Evolutionary conservation across 2,797 vertebrate genomes (phyloP).

Genomic region (Hafferia zeledoni): DNA sequence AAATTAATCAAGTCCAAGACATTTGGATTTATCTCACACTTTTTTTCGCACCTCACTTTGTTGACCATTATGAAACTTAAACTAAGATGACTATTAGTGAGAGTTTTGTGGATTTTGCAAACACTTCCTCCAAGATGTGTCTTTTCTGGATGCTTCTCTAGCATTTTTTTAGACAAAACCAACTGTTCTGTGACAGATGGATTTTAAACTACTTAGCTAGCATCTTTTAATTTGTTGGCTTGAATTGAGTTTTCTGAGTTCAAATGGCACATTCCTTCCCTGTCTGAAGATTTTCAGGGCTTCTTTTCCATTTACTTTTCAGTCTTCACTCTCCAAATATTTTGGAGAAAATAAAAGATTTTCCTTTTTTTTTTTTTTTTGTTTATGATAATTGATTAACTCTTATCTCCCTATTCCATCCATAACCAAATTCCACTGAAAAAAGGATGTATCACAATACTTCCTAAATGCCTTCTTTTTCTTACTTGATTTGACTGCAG

Average conservation of each 20-base stretch:
- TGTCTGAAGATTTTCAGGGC: not conserved
- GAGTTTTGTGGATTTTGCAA: not conserved
- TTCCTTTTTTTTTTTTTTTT: fast-evolving
- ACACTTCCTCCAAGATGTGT: not conserved
- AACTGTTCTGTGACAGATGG: not conserved
- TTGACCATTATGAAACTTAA: not conserved
- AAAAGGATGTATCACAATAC: not conserved
- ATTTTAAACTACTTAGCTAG: not conserved
- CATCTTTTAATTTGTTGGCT: not conserved
- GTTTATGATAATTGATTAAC: not conserved
- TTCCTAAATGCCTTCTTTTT: not conserved
- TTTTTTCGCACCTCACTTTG: fast-evolving
- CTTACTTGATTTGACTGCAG: not conserved
- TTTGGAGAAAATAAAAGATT: not conserved
- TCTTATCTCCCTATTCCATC: not conserved
- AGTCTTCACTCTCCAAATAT: not conserved
- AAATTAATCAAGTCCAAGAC: not conserved
- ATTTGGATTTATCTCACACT: not conserved
- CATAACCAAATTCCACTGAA: not conserved
- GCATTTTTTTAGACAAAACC: not conserved
- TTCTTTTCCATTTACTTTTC: not conserved
- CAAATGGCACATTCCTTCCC: not conserved
- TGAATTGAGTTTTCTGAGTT: not conserved
- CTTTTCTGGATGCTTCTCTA: not conserved
- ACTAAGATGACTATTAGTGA: not conserved